Percentiles rank a stretch among this genome's conserved stretches.
Evolutionary conservation across 2,888 invertebrate genomes (phyloP).

Genomic region (Gonocerus acuteangulatus): DNA sequence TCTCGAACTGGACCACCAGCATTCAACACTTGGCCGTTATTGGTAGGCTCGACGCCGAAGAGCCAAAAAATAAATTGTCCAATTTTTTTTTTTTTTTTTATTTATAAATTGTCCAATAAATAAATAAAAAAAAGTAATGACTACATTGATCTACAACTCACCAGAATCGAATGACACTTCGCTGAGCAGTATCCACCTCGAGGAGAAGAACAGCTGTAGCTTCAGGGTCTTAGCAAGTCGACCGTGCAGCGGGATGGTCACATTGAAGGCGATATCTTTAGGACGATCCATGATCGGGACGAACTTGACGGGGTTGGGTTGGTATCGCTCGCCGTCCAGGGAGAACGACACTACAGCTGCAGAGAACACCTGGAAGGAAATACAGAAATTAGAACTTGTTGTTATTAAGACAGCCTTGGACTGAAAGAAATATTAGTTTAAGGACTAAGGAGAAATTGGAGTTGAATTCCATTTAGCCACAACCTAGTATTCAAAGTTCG

Average conservation of each 20-base stretch:
- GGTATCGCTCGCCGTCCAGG: conserved; percentile 67
- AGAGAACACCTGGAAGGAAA: conserved; percentile 60
- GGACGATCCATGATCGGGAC: conserved; percentile 45
- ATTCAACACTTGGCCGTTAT: too few relatives aligned
- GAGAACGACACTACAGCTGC: conserved; percentile 70
- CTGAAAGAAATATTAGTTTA: too few relatives aligned
- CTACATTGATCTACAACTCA: conserved; percentile 48
- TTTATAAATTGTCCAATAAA: too few relatives aligned
- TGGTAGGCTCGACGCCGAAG: too few relatives aligned
- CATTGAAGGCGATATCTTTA: conserved; percentile 46
- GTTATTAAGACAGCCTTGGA: too few relatives aligned
- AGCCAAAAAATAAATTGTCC: too few relatives aligned
- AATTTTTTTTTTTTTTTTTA: too few relatives aligned
- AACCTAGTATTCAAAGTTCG: too few relatives aligned
- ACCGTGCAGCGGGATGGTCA: conserved; percentile 66
- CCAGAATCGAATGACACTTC: conserved; percentile 78
- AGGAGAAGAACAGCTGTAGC: conserved; percentile 65
- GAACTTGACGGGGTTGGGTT: conserved; percentile 56
- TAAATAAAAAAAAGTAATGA: not conserved
- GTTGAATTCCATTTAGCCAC: too few relatives aligned
- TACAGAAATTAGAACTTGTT: too few relatives aligned
- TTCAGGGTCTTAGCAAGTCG: conserved; percentile 68
- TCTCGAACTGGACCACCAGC: too few relatives aligned
- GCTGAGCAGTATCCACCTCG: conserved; percentile 82
- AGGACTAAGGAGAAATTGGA: too few relatives aligned